Base-by-base conservation (phyloP, 2,888 invertebrate species). In the Drosophila dives region DNA sequence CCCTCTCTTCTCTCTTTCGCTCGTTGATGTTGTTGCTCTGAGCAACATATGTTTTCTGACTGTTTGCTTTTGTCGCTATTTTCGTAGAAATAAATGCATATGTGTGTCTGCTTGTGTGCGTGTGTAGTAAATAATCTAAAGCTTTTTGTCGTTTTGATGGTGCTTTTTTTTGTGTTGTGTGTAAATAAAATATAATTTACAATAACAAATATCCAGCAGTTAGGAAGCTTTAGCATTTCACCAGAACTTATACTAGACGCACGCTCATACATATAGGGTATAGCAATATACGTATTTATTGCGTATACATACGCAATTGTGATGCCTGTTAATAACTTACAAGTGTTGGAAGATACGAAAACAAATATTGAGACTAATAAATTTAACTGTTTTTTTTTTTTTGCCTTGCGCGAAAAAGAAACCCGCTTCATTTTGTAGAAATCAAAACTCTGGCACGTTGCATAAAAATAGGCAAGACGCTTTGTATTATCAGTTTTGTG, bases 61-160 rank as follows among this genome's bases (percentile, higher is more conserved):
- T 85, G 75, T 90, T 89, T 87, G 89, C 88, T 87, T 85, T 88
- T 83, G 71, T 81, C 86, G 80, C 75, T 77, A 78, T 81, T 72
- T 81, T 85, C 85, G 83, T 73, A 61, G 67, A 45, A 58, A 58
- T 60, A 61, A 29, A 59, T 67, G 55, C 38, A 36, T 62, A 20
- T 34, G 34, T 55, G 34, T 53, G 34, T 59, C 45, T 20, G 55
- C 53, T 45, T 53, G n/a, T 56, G 40, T 38, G 15, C 55, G 48
- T 60, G 32, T 77, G 55, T 76, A 77, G 77, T 68, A 76, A 80
- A 77, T 80, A 80, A 80, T 72, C 77, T 58, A 68, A 80, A 78
- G 89, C 89, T 89, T 85, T 86, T 61, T 59, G 56, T 68, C 54
- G 67, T 59, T 67, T 36, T 51, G 51, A 61, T 34, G 29, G 49